Base-by-base conservation (phyloP, 2,888 invertebrate genomes). In the Amphimallon solstitiale region DNA sequence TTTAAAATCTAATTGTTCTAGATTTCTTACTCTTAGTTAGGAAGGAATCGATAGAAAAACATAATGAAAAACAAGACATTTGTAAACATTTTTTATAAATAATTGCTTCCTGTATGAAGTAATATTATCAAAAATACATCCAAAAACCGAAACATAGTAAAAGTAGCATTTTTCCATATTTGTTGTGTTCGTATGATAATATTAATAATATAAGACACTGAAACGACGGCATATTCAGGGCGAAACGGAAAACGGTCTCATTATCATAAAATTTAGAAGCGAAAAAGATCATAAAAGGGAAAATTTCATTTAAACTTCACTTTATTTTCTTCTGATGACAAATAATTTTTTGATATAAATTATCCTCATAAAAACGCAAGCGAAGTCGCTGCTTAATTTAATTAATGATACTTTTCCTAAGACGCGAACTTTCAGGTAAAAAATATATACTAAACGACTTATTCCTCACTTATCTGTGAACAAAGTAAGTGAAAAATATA, bases 311-410 rank as follows among this genome's bases (percentile, higher is more conserved):
- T 56, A 56, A 56, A 40, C 40, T 56, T 56, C 56, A n/a, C 40
- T 56, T 56, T 56, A 56, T 56, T 56, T 56, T 40, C 21, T 56
- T 40, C 40, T 56, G 56, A 56, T 56, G 56, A 56, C 56, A 56
- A 56, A 56, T 56, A 56, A 56, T 56, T 56, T 40, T 56, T 14
- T 7, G 23, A 23, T 43, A 56, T 56, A 40, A 56, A 56, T 56
- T 56, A 15, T 23, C 40, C 40, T 40, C 56, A 12, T 40, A 54
- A 56, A 56, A 56, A 56, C 14, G 56, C 23, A 21, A 40, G 40
- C 40, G 23, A 56, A 23, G 23, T 43, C 56, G 23, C 23, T 43
- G 23, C 56, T 23, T 56, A 40, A 56, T 56, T 56, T 56, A 56
- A 56, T 56, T 56, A 56, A 56, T 56, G 56, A 38, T n/a, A 9